These are phyloP conservation scores for Agonopterix subpropinquella DNA, from an alignment of 2,888 invertebrate genomes.

Conservation along the genomic window DNA sequence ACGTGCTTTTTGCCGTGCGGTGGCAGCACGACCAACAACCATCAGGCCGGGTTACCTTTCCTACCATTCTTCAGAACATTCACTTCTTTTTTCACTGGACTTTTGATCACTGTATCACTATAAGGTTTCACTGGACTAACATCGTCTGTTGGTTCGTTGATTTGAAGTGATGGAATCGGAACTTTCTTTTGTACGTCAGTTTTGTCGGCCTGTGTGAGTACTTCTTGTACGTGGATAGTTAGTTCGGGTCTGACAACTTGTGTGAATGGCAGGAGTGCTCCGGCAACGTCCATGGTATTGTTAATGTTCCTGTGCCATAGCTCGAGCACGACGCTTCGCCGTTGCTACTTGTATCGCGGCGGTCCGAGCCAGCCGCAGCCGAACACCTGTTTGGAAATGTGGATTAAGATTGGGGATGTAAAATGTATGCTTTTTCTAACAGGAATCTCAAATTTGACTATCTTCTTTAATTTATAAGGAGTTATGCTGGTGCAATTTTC, in stretches of 20 bases:
- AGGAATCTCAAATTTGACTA: too few species aligned
- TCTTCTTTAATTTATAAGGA: too few species aligned
- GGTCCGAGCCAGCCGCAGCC: conserved; percentile 82
- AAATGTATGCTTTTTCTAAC: too few species aligned
- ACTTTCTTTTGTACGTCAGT: conserved; percentile 26
- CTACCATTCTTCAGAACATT: conserved; percentile 25
- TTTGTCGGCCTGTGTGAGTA: conserved; percentile 54
- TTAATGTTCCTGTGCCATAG: conserved; percentile 73
- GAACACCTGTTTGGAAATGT: conserved; percentile 67
- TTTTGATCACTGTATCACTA: conserved; percentile 14
- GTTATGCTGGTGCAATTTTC: too few species aligned
- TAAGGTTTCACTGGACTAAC: conserved; percentile 11
- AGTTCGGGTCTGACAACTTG: conserved; percentile 64
- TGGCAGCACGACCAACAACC: conserved; percentile 61
- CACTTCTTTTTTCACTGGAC: conserved; percentile 19
- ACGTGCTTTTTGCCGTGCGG: conserved; percentile 62
- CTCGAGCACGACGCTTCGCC: conserved; percentile 74
- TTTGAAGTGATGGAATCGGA: conserved; percentile 41
- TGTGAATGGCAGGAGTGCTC: conserved; percentile 64
- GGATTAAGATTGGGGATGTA: too few species aligned
- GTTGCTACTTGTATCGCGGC: conserved; percentile 79
- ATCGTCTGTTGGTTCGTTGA: conserved; percentile 47
- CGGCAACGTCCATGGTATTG: conserved; percentile 72
- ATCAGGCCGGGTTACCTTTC: conserved; percentile 48
- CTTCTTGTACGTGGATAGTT: conserved; percentile 62